A percentile compares a stretch with the other conserved stretches of the same genome.
These are phyloP conservation scores for Siniperca knerii DNA, from an alignment of 2,113 vertebrate species.

Conservation along the genomic window DNA sequence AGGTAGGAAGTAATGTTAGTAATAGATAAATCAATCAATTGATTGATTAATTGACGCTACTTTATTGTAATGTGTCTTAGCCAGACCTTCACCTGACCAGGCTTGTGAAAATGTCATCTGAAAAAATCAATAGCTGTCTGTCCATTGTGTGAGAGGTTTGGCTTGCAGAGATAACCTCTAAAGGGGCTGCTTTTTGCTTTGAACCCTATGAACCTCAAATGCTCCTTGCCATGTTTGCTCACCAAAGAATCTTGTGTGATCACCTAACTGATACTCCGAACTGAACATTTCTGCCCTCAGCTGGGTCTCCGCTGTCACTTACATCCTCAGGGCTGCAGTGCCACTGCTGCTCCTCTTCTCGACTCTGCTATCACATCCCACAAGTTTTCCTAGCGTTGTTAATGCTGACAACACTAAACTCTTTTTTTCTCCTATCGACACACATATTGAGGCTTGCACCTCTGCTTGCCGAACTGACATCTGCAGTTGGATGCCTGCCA, in stretches of 20 bases:
- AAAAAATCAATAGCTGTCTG: constrained; percentile 5
- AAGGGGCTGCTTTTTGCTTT: constrained; percentile 1
- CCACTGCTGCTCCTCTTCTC: constrained; percentile 21
- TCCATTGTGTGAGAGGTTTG: constrained; percentile 5
- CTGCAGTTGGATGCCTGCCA: constrained; percentile 45
- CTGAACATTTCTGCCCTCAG: background rate
- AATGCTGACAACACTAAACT: constrained; percentile 33
- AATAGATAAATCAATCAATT: background rate
- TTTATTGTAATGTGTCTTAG: background rate
- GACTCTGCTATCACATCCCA: constrained; percentile 20
- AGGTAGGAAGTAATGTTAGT: background rate
- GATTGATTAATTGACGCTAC: background rate
- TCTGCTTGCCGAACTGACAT: constrained; percentile 47
- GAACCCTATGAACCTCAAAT: constrained; percentile 7
- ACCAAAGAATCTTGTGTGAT: constrained; percentile 19
- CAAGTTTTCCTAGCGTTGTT: background rate
- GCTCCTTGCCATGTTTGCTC: constrained; percentile 17
- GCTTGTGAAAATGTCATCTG: constrained; percentile 2
- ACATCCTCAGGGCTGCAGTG: background rate
- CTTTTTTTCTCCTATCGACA: constrained; percentile 22
- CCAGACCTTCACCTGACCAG: background rate
- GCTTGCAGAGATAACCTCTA: constrained; percentile 22
- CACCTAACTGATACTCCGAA: background rate
- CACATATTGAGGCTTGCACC: constrained; percentile 23
- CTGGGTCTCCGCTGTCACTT: constrained; percentile 11